Evolutionary conservation across 2,888 invertebrate genomes (phyloP), one percentile per base, ranked within the genome.

Genomic region (Cyclophora albipunctata): DNA sequence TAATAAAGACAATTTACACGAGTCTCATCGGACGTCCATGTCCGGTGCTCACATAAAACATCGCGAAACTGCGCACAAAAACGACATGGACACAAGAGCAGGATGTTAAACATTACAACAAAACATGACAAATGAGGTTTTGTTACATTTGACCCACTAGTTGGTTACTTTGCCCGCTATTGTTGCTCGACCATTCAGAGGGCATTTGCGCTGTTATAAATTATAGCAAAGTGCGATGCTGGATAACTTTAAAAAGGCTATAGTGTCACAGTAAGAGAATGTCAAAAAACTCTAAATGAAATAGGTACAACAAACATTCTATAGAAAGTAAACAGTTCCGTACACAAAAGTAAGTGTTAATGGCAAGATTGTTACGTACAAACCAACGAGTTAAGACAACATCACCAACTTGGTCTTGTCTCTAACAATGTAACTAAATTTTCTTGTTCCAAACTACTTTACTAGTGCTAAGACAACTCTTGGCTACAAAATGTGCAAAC

Each of bases 11-110:
- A 20, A 37, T 37, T 0, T 37, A 37, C 37, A 2, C 5, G 37
- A 2, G 69, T 71, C 67, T 69, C 69, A 69, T 65, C 62, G 78
- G 72, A 78, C 66, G 69, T 78, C 80, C 79, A 63, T 62, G 71
- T 68, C 67, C 70, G 69, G 62, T 60, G 61, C 62, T 58, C 62
- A 70, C 63, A 73, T 69, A 71, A 75, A 79, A 77, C 73, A 73
- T 66, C 63, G 69, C 75, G 59, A 77, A 78, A 74, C 67, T 52
- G 57, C 52, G 53, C 60, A 69, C 69, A 76, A 73, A 78, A 77
- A 66, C 69, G 67, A 62, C 64, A 58, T 59, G 62, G 63, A 62
- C 58, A 59, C 67, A 60, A 20, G 5, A 37, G 61, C 71, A 69
- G 73, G 67, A 74, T 69, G 74, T 72, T 61, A 61, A 66, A 70